Base-by-base conservation (phyloP, 1,140 invertebrate genomes). In the Brachionus paranguensis region DNA sequence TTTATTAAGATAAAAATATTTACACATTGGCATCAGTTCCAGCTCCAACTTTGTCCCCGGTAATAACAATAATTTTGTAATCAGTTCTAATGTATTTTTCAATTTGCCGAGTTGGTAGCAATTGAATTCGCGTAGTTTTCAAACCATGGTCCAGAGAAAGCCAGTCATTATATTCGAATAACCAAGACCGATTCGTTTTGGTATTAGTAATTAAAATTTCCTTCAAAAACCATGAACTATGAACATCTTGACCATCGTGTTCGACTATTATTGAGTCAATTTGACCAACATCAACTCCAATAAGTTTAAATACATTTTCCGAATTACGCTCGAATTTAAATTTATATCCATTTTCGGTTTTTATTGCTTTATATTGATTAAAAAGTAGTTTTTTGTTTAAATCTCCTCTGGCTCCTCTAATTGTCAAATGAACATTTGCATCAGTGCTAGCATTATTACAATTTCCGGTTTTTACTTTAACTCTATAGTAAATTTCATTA, bases 151-250 rank as follows among this genome's bases (percentile, higher is more conserved):
- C 27, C 8, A 89, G 83, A 10, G 89, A 90, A 29, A 90, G 86
- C 89, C 89, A 90, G 55, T 89, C 86, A 83, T 88, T 87, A 85
- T 87, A 88, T 55, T 86, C 84, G 85, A 90, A 90, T 12, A 87
- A 76, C 87, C 88, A 90, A n/a, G 85, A 86, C 60, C 87, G 88
- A 68, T 88, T 87, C 17, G 85, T 87, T 68, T 87, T 87, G 29
- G 87, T 87, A 85, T 90, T 89, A 11, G 87, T 85, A 12, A 90
- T 84, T 85, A 88, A 87, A 24, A 90, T 85, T 85, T 88, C 86
- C 74, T 90, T 86, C 53, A 90, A 45, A 84, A 86, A 89, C 89
- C 89, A 90, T n/a, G 87, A 87, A 74, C 89, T 86, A 83, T 88
- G 86, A 60, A 88, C 86, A 64, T 86, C 87, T 65, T 87, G 84